Evolutionary conservation across 1,140 invertebrate genomes (phyloP), one percentile per base, ranked within the genome.

Genomic region (Halesus radiatus): DNA sequence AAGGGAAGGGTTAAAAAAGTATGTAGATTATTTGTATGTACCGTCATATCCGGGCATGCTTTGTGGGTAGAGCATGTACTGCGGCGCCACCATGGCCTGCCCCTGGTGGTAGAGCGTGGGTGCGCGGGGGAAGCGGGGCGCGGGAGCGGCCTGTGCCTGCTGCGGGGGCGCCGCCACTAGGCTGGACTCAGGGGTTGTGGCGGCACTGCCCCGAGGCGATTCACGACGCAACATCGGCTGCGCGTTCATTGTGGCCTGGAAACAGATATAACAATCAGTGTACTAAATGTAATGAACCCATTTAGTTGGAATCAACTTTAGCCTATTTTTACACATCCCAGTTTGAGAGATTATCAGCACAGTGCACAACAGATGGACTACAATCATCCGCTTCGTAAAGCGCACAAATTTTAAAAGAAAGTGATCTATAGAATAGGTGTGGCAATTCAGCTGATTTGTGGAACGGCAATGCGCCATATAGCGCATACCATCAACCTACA

Each of bases 41-140:
- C 82, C 82, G 68, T 83, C 82, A 53, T 83, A 83, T 15, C 80
- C 76, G 16, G 82, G 82, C 45, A 83, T 37, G 10, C 79, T 54
- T 22, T 79, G 58, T 1, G 58, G 66, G 54, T 83, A 80, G 6
- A 77, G 50, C 54, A 52, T 74, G 53, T n/a, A 58, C 72, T 54
- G 72, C 20, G 72, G 72, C 22, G 20, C 52, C 52, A 72, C 68
- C 37, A 72, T 72, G 7, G 32, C 22, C 68, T 37, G 23, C 7
- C 68, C 62, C 72, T 54, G 72, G 18, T 54, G 72, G 29, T 22
- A 56, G 56, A 29, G 23, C 26, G 15, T n/a, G 26, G 23, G 52
- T 13, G 22, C 18, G 23, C 15, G 53, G 5, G 52, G 73, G 50
- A 26, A 22, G 6, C 53, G 54, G n/a, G n/a, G 70, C 2, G 56